Conservation (phyloP, 2,113 vertebrate species). For the Melanocharis versteri region DNA sequence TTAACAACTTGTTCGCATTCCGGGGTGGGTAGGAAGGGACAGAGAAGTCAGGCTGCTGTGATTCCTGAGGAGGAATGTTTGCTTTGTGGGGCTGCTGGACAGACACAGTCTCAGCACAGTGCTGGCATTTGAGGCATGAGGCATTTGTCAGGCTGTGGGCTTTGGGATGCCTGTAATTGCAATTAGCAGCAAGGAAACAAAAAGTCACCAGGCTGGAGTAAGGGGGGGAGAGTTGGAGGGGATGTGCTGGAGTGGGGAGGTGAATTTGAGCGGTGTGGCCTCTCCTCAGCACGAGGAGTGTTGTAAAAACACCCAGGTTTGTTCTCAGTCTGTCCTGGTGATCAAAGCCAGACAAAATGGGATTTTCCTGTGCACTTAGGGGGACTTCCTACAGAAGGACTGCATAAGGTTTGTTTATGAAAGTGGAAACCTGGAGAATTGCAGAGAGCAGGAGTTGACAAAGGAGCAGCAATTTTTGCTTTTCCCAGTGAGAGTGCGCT, state of each 20-base stretch:
- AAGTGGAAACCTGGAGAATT: slow-evolving; percentile 19
- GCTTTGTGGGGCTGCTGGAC: slow-evolving; percentile 11
- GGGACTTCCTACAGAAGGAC: slow-evolving; percentile 5
- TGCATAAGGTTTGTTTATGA: slow-evolving; percentile 29
- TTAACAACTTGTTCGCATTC: slow-evolving; percentile 29
- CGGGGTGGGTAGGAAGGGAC: neutral
- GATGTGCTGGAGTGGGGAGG: neutral
- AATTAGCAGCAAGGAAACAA: neutral
- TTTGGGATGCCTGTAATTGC: neutral
- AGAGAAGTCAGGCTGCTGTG: neutral
- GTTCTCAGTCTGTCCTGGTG: neutral
- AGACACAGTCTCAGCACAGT: neutral
- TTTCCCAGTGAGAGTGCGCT: slow-evolving; percentile 60
- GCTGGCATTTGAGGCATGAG: neutral
- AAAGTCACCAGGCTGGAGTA: neutral
- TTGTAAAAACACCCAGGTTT: neutral
- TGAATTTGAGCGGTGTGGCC: neutral
- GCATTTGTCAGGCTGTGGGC: neutral
- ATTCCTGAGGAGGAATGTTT: neutral
- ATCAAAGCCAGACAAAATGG: slow-evolving; percentile 54
- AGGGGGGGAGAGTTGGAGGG: neutral
- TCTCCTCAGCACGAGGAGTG: neutral
- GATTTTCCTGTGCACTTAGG: slow-evolving; percentile 40
- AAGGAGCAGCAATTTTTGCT: slow-evolving; percentile 1
- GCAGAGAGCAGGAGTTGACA: neutral